These are phyloP conservation scores for Zaprionus taronus DNA, from an alignment of 1,140 invertebrate species.

Conservation along the genomic window DNA sequence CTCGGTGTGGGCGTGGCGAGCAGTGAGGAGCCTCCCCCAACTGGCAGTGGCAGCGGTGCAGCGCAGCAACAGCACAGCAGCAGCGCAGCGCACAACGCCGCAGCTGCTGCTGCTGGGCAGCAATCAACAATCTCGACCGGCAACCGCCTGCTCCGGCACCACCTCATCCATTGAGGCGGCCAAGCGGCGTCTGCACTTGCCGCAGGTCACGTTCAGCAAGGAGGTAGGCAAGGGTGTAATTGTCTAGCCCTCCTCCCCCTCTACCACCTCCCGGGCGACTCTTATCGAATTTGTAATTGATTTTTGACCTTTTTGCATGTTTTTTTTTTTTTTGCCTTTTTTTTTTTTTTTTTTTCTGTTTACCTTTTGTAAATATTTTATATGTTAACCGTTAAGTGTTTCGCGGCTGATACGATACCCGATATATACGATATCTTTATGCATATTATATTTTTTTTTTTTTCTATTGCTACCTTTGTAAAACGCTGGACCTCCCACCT, in stretches of 20 bases:
- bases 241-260: slow-evolving; percentile 81
- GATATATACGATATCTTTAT: slow-evolving; percentile 16
- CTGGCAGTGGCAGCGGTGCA: slow-evolving; percentile 22
- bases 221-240: slow-evolving; percentile 88
- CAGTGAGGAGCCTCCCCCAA: slow-evolving; percentile 27
- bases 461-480: slow-evolving; percentile 14
- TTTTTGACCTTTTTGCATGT: neutral
- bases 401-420: slow-evolving; percentile 8
- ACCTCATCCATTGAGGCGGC: slow-evolving; percentile 85
- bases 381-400: slow-evolving; percentile 54
- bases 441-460: slow-evolving; percentile 12
- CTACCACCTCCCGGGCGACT: neutral
- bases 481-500: neutral
- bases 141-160: slow-evolving; percentile 86
- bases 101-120: slow-evolving; percentile 27
- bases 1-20: slow-evolving; percentile 3
- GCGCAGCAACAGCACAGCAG: slow-evolving; percentile 35
- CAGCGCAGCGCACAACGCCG: slow-evolving; percentile 12
- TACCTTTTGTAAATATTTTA: slow-evolving; percentile 52
- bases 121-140: slow-evolving; percentile 79
- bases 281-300: slow-evolving; percentile 17
- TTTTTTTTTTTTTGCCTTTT: slow-evolving; percentile 10
- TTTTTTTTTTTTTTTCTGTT: slow-evolving; percentile 13
- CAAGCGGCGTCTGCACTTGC: slow-evolving; percentile 88
- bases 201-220: slow-evolving; percentile 92